phyloP scores from a whole-genome alignment of 2,113 vertebrate species.

The Daboia siamensis region DNA sequence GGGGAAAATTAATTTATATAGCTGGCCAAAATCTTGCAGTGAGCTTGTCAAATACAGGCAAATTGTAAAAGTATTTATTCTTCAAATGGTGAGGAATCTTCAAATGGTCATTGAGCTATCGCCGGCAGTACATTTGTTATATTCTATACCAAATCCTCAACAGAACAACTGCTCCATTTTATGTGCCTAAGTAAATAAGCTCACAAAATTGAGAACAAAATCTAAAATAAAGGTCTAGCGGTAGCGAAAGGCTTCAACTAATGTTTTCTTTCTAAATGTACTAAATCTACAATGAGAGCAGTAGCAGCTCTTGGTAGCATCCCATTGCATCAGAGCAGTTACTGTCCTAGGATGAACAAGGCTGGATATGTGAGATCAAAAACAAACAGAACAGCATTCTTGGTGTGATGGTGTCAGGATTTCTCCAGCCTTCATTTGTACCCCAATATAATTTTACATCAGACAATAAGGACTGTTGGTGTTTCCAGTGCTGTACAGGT shows the following conservation, averaged over 20 bases:
- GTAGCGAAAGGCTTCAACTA: background rate
- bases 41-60: background rate
- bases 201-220: background rate
- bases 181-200: background rate
- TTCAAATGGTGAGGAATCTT: background rate
- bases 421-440: background rate
- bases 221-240: background rate
- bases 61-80: background rate
- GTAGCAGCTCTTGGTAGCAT: background rate
- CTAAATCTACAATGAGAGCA: background rate
- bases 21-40: background rate
- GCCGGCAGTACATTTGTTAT: background rate
- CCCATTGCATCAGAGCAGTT: background rate
- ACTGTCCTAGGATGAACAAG: background rate
- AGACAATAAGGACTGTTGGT: background rate
- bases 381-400: background rate
- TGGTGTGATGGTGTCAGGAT: background rate
- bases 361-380: background rate
- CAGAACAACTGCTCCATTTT: background rate
- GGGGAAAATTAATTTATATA: background rate
- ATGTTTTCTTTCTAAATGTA: background rate
- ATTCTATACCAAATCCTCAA: background rate
- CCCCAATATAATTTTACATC: background rate
- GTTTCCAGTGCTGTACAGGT: background rate
- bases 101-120: background rate